phyloP scores from a whole-genome alignment of 2,888 invertebrate species.

The Venustoraphidia nigricollis region DNA sequence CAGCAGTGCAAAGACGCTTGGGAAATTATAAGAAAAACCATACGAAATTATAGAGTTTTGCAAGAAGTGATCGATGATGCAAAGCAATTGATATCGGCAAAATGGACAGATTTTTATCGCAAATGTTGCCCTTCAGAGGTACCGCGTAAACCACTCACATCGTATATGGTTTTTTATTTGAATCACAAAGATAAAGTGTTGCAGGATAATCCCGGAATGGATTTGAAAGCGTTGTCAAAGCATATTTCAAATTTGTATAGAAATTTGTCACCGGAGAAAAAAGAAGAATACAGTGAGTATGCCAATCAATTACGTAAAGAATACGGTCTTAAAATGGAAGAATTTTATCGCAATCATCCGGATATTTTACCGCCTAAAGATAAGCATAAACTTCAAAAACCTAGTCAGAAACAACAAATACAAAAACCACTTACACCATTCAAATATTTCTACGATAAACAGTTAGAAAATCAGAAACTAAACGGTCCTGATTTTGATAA shows the following conservation, averaged over 20 bases:
- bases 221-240: slow-evolving; percentile 32
- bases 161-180: slow-evolving; percentile 34
- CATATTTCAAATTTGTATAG: slow-evolving; percentile 30
- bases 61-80: slow-evolving; percentile 32
- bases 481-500: slow-evolving; percentile 18
- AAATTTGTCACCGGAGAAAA: slow-evolving; percentile 27
- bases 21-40: slow-evolving; percentile 26
- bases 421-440: slow-evolving; percentile 30
- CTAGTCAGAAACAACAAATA: slow-evolving; percentile 15
- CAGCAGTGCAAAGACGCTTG: slow-evolving; percentile 33
- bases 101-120: slow-evolving; percentile 27
- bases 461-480: slow-evolving; percentile 20
- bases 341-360: slow-evolving; percentile 30
- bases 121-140: slow-evolving; percentile 32
- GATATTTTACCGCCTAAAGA: slow-evolving; percentile 20
- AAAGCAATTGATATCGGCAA: slow-evolving; percentile 27
- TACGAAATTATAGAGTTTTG: slow-evolving; percentile 30
- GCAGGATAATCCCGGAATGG: slow-evolving; percentile 30
- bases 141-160: slow-evolving; percentile 33
- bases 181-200: slow-evolving; percentile 30
- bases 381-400: slow-evolving; percentile 12
- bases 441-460: slow-evolving; percentile 23
- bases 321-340: slow-evolving; percentile 28
- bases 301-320: slow-evolving; percentile 28
- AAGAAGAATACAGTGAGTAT: slow-evolving; percentile 28